Evolutionary conservation across 2,113 vertebrate genomes (phyloP).

Genomic region (Bos javanicus): DNA sequence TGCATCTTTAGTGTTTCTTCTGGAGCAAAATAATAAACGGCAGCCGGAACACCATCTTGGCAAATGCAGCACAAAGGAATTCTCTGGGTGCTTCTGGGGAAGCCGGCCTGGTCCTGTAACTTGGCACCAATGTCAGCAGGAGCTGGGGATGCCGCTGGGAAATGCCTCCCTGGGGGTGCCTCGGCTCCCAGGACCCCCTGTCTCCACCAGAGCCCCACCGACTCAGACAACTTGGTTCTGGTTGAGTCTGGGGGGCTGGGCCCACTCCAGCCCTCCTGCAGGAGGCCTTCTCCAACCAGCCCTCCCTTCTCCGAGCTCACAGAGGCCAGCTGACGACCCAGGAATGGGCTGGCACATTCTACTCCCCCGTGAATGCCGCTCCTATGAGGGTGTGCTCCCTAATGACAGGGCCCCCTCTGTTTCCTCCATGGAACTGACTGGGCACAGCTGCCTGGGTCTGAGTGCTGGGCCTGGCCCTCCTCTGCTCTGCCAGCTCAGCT

Average conservation of each 20-base stretch:
- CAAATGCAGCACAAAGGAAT: slow-evolving; percentile 10
- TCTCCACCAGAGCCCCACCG: accelerated
- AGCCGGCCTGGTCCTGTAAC: neutral
- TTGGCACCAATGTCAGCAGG: neutral
- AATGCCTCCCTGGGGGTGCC: neutral
- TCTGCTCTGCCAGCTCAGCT: neutral
- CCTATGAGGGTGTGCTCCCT: neutral
- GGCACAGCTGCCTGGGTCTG: neutral
- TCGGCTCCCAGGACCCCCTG: no score
- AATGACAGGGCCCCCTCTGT: neutral
- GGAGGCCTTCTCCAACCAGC: neutral
- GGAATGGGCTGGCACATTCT: accelerated
- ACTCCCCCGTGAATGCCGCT: neutral
- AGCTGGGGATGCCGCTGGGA: neutral
- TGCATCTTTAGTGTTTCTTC: slow-evolving; percentile 62
- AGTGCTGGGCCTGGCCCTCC: neutral
- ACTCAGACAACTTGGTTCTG: neutral
- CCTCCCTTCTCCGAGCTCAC: accelerated
- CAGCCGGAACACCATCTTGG: slow-evolving; percentile 43
- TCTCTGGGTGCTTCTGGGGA: neutral
- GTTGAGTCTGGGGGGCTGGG: neutral
- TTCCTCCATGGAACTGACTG: neutral
- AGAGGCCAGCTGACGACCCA: neutral
- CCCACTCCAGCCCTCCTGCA: neutral
- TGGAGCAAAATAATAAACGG: slow-evolving; percentile 42